Conservation (phyloP, 2,113 vertebrate species). For the Acanthochromis polyacanthus region DNA sequence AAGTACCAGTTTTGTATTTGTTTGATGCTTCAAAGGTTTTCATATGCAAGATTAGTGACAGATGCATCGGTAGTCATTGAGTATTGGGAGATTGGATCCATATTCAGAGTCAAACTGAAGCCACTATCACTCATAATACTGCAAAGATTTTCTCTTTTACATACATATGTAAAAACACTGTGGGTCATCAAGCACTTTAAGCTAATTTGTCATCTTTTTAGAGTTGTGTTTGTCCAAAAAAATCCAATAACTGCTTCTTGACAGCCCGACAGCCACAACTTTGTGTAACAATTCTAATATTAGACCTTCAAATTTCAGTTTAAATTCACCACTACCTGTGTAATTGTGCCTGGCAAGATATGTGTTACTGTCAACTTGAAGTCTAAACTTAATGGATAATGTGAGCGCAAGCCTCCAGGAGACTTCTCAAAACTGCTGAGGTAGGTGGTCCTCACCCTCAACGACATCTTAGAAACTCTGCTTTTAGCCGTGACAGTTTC, state of each 20-base stretch:
- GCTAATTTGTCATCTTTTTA: background rate
- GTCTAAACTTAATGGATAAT: constrained; percentile 45
- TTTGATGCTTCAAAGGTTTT: constrained; percentile 5
- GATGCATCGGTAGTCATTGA: no score
- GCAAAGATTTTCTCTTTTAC: no score
- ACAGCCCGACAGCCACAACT: background rate
- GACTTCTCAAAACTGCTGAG: constrained; percentile 45
- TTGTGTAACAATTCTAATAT: background rate
- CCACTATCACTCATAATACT: background rate
- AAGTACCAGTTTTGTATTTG: constrained; percentile 7
- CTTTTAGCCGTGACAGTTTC: constrained; percentile 27
- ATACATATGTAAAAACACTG: no score
- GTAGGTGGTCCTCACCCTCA: constrained; percentile 45
- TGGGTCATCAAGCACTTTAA: no score
- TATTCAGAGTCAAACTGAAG: background rate
- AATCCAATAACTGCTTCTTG: background rate
- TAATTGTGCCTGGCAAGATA: constrained; percentile 22
- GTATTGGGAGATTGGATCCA: background rate
- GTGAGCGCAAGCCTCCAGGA: constrained; percentile 30
- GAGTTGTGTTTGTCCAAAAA: background rate
- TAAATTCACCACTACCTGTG: constrained; percentile 2
- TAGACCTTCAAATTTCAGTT: background rate
- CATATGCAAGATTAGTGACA: background rate
- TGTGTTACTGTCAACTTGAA: constrained; percentile 39
- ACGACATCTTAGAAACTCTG: constrained; percentile 20